A percentile compares a stretch with the other conserved stretches of the same genome.
Evolutionary conservation across 2,888 invertebrate species (phyloP).

Genomic region (Aspidapion aeneum): DNA sequence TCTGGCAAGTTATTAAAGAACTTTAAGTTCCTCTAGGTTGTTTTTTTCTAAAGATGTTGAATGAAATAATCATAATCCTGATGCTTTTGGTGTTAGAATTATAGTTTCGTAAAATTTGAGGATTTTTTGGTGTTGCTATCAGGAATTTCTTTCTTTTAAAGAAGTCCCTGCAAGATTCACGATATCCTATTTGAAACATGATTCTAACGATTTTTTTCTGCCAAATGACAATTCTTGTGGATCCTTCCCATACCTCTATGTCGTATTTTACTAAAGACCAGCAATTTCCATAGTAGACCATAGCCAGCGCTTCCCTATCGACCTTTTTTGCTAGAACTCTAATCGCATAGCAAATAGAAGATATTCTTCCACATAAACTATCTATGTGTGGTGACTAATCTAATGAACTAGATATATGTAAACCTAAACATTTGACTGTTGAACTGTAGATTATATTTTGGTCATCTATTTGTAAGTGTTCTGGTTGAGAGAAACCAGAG

Average conservation of each 20-base stretch:
- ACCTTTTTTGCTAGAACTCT: neutral
- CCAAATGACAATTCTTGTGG: neutral
- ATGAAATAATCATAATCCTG: no score
- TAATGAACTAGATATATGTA: neutral
- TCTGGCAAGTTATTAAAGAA: neutral
- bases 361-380: neutral
- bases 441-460: neutral
- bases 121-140: no score
- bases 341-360: neutral
- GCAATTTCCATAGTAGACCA: neutral
- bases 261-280: neutral
- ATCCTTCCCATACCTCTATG: neutral
- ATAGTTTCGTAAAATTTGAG: no score
- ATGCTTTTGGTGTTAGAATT: no score
- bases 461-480: neutral
- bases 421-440: neutral
- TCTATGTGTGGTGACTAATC: neutral
- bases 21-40: neutral
- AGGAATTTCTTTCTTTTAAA: no score
- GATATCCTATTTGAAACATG: neutral
- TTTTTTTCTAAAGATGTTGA: neutral
- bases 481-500: neutral
- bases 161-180: no score
- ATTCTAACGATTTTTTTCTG: neutral
- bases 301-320: neutral